These are phyloP conservation scores for Drosophila lacertosa DNA, from an alignment of 1,140 invertebrate genomes.

Conservation along the genomic window DNA sequence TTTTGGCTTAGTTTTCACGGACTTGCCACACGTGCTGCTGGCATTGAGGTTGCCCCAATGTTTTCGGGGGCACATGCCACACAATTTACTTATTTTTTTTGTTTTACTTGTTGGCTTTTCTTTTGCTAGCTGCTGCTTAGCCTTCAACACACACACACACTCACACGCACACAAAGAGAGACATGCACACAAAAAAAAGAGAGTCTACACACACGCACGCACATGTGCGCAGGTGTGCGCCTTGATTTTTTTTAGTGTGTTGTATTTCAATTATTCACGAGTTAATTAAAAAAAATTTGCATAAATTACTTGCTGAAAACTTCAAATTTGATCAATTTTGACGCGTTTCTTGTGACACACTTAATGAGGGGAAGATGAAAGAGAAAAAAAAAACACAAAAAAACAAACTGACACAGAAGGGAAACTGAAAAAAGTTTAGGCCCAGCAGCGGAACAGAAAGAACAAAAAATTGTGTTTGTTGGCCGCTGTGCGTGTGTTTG, in stretches of 20 bases:
- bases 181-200: no score
- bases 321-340: conserved; percentile 15
- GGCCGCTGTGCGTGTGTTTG: conserved; percentile 38
- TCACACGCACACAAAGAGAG: no score
- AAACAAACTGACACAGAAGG: no score
- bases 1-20: conserved; percentile 22
- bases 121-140: conserved; percentile 54
- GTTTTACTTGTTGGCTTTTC: conserved; percentile 77
- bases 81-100: conserved; percentile 13
- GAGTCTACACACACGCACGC: conserved; percentile 13
- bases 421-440: conserved; percentile 46
- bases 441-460: conserved; percentile 43
- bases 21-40: conserved; percentile 50
- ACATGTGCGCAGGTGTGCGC: conserved; percentile 78
- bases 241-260: conserved; percentile 67
- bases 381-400: no score
- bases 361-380: conserved; percentile 10
- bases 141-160: conserved; percentile 73
- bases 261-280: conserved; percentile 47
- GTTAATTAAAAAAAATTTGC: conserved; percentile 52
- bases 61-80: conserved; percentile 34
- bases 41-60: conserved; percentile 12
- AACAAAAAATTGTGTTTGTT: conserved; percentile 75
- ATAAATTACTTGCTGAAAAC: conserved; percentile 22
- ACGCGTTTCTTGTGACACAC: conserved; percentile 22